Base-by-base conservation (phyloP, 2,113 vertebrate genomes). In the Dicrurus megarhynchus region DNA sequence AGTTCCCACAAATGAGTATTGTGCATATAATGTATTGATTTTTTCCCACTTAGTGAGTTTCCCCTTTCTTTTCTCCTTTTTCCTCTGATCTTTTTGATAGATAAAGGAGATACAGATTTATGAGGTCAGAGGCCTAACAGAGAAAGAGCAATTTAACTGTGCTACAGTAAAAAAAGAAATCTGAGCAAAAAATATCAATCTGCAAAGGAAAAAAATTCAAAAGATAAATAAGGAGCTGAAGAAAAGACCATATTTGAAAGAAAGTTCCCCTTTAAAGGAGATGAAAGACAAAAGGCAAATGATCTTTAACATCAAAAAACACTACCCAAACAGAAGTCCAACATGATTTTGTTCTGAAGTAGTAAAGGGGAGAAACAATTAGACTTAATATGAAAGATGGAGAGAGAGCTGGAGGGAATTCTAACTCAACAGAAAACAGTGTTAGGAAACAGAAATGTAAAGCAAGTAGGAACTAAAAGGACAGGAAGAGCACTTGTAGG, bases 171-270 rank as follows among this genome's bases (percentile, higher is more conserved):
- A 61, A 85, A 83, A 67, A 44, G 44, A 91, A 93, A 84, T 93
- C 70, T 53, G 46, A 92, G 57, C 19, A 55, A 89, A 61, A 77
- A 81, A 86, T 59, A 95, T 41, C 60, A 90, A 80, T 67, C 64
- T 79, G 60, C 33, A 75, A 83, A 77, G 41, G 23, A 28, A 93
- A 69, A 74, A 82, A 41, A 59, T 27, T 18, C 63, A 79, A 65
- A 84, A 88, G 82, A 88, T 78, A 92, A 96, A 93, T 82, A 90
- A 90, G 61, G 81, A 84, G 20, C 26, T 71, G 74, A 95, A 94
- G 33, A 90, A 90, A 80, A 80, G 39, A 78, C 3, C 5, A 37
- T 16, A 49, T 84, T 67, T 77, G 50, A 95, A 87, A 89, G 60
- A 52, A 91, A 73, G 55, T 11, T 91, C 14, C 10, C 4, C 21